Evolutionary conservation across 2,888 invertebrate species (phyloP).

Genomic region (Synergus umbraculus): DNA sequence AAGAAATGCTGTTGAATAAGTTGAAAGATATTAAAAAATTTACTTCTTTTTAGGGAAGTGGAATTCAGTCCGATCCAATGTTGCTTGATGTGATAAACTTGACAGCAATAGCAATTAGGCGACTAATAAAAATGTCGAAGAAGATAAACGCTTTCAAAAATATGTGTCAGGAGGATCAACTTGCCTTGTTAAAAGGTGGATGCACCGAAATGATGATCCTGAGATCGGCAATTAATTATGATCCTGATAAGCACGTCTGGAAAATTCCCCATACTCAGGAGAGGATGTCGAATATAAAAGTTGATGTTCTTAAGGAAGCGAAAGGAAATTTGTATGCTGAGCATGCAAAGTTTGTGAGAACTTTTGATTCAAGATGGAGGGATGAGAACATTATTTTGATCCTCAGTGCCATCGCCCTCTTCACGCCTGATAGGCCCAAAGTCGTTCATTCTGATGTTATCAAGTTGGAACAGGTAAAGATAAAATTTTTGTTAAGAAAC

Average conservation of each 20-base stretch:
- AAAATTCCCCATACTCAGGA: constrained; percentile 91
- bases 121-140: constrained; percentile 91
- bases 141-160: constrained; percentile 93
- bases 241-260: constrained; percentile 93
- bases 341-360: constrained; percentile 90
- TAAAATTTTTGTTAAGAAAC: neutral
- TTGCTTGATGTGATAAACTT: constrained; percentile 92
- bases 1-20: constrained; percentile 7
- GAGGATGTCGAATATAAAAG: constrained; percentile 87
- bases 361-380: constrained; percentile 91
- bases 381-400: constrained; percentile 95
- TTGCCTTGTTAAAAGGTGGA: constrained; percentile 92
- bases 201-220: constrained; percentile 98
- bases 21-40: neutral
- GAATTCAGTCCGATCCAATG: constrained; percentile 81
- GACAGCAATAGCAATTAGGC: constrained; percentile 93
- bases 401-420: constrained; percentile 93
- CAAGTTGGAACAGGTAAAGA: constrained; percentile 87
- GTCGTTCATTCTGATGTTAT: constrained; percentile 92
- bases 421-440: constrained; percentile 89
- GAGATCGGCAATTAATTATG: constrained; percentile 94
- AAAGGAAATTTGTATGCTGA: constrained; percentile 93
- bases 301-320: constrained; percentile 93
- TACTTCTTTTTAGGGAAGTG: constrained; percentile 65
- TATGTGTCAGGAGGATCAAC: constrained; percentile 96